Base-by-base conservation (phyloP, 1,140 invertebrate species). In the Dryas iulia region DNA sequence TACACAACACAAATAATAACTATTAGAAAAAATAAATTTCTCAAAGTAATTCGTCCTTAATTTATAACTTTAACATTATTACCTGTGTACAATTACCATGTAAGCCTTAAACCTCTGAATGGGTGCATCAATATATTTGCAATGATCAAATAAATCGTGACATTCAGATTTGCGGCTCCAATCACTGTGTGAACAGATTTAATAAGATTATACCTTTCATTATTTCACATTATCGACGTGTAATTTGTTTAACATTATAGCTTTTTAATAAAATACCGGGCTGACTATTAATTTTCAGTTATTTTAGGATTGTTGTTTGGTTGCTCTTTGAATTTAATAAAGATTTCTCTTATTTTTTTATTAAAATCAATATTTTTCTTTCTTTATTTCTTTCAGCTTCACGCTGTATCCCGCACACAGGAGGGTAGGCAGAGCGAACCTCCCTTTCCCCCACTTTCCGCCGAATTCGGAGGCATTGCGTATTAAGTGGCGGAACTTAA, bases 241-340 rank as follows among this genome's bases (percentile, higher is more conserved):
- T 78, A 82, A 84, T 76, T 78, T 71, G 82, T 79, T 78, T 86
- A 86, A 85, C 85, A 75, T 66, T 65, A 83, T 81, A 83, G 70
- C 64, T 47, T 67, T 78, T 65, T 35, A 47, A 18, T 47, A 47
- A 47, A 47, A 47, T 21, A 47, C 39, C 21, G 21, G 18, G 14
- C 18, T 3, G 7, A 21, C 39, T 39, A 39, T 39, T 39, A 5
- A 39, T 39, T 39, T 6, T 3, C 33, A 39, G 14, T 39, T 18
- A 39, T 4, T 39, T 39, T 39, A 5, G n/a, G 14, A 39, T 12
- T 1, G 33, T 14, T 39, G 33, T 39, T 14, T 7, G 14, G 6
- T 21, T 21, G 39, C 39, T 47, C n/a, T 18, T 21, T 47, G 18
- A 10, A 47, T 14, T 47, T 21, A 47, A 18, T 47, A 47, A 47